Evolutionary conservation across 2,113 vertebrate genomes (phyloP).

Genomic region (Epinephelus moara): DNA sequence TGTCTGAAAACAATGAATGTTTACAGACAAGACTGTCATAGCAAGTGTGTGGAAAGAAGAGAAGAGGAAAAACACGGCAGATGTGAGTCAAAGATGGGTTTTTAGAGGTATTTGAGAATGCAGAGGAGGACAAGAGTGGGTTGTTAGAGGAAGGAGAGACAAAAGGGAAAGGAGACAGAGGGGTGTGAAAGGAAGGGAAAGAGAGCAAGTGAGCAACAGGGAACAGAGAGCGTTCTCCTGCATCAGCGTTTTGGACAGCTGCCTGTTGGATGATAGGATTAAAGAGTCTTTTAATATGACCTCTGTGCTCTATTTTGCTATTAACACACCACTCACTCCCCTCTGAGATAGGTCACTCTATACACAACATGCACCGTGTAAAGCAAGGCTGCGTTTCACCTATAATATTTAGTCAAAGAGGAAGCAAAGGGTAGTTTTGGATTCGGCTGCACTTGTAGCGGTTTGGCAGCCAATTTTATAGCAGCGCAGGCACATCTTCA

Average conservation of each 20-base stretch:
- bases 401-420: background rate
- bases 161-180: slow-evolving; percentile 14
- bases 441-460: background rate
- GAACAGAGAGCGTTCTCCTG: slow-evolving; percentile 51
- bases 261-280: slow-evolving; percentile 77
- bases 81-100: slow-evolving; percentile 54
- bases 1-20: slow-evolving; percentile 60
- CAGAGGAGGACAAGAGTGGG: slow-evolving; percentile 50
- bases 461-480: slow-evolving; percentile 1
- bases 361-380: slow-evolving; percentile 47
- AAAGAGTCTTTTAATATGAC: slow-evolving; percentile 75
- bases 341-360: slow-evolving; percentile 58
- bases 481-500: background rate
- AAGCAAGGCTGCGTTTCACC: slow-evolving; percentile 31
- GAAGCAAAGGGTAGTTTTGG: background rate
- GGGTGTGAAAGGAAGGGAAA: slow-evolving; percentile 12
- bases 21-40: slow-evolving; percentile 54
- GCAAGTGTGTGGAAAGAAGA: slow-evolving; percentile 7
- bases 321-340: slow-evolving; percentile 52
- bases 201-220: background rate
- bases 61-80: background rate
- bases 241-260: slow-evolving; percentile 72
- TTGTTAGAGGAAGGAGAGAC: slow-evolving; percentile 40
- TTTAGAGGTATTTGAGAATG: slow-evolving; percentile 49
- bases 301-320: slow-evolving; percentile 56